phyloP scores from a whole-genome alignment of 2,888 invertebrate species.

The Lamellibrachia satsuma region DNA sequence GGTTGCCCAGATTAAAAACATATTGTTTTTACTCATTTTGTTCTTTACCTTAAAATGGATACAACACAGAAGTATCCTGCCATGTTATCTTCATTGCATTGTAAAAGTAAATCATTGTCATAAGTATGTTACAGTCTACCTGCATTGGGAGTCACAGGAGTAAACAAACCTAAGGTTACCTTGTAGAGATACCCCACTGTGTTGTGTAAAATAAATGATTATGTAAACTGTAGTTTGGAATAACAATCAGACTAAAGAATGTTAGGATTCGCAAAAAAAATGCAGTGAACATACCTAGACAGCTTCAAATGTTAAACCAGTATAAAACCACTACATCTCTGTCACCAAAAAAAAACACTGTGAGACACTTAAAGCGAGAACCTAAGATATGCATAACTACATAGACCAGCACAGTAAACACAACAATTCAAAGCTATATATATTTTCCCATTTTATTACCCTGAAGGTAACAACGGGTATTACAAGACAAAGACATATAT shows the following conservation, averaged over 20 bases:
- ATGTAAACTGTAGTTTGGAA: neutral
- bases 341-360: neutral
- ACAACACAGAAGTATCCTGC: neutral
- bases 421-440: neutral
- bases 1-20: neutral
- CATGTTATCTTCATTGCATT: neutral
- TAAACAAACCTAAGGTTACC: neutral
- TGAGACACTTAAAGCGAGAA: neutral
- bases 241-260: neutral
- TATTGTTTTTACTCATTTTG: neutral
- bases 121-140: neutral
- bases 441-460: neutral
- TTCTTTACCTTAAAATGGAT: neutral
- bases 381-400: neutral
- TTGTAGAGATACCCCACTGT: too few species aligned
- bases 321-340: neutral
- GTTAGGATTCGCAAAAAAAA: neutral
- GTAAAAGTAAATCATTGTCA: neutral
- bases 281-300: neutral
- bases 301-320: neutral
- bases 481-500: neutral
- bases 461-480: neutral
- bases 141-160: neutral
- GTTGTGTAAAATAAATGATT: too few species aligned
- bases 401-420: neutral